Evolutionary conservation across 2,797 vertebrate species (phyloP), one percentile per base, ranked within the genome.

Genomic region (Serranus cabrilla): DNA sequence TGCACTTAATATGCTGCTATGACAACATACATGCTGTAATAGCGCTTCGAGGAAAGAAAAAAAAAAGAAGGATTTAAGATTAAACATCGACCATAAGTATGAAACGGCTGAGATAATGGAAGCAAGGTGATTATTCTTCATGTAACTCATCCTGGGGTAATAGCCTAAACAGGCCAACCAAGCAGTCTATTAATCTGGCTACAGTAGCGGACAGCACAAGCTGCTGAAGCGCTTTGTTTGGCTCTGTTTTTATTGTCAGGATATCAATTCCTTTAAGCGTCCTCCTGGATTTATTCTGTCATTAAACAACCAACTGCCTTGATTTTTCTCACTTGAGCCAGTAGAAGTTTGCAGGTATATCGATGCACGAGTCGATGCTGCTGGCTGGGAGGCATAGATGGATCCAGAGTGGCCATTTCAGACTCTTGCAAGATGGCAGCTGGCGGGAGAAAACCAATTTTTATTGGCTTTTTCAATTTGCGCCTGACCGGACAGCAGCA

Each of bases 251-350:
- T 87, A 77, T 83, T 87, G 90, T 92, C 90, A 87, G 81, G 65
- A 67, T 83, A 74, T 92, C 87, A 88, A 91, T 91, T 89, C 57
- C 69, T 90, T 78, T 80, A 85, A 91, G 78, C 55, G 58, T 88
- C 82, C 68, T 75, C 55, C 76, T 80, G 81, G 89, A 91, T 92
- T 90, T 91, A 90, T 89, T 85, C 76, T 82, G 87, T 81, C 89
- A 83, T 91, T 91, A 88, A 88, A 88, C 89, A 86, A 78, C 75
- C 76, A 27, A 12, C 74, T 58, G 73, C 61, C 86, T 87, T 76
- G 84, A 91, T 87, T 91, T 83, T 85, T 79, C 88, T 74, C 86
- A 79, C 87, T 92, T 80, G 76, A 86, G 76, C 71, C 77, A 56
- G 81, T 84, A 55, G 66, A 82, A 62, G 71, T 90, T 84, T 79